These are phyloP conservation scores for Popillia japonica DNA, from an alignment of 1,140 invertebrate species.

Conservation along the genomic window DNA sequence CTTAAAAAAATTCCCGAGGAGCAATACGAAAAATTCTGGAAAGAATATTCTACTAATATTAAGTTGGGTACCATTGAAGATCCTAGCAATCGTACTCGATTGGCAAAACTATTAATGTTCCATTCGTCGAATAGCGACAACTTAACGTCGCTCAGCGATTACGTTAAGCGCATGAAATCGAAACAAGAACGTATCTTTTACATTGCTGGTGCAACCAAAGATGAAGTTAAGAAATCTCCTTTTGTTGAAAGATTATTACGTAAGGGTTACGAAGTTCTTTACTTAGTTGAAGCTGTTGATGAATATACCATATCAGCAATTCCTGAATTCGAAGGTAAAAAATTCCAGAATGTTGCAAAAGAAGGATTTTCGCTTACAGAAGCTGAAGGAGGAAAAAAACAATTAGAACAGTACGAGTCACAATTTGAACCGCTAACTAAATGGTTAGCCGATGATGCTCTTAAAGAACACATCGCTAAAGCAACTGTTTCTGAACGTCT, in stretches of 20 bases:
- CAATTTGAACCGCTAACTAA: slow-evolving; percentile 90
- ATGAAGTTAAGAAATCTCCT: slow-evolving; percentile 92
- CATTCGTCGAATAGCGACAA: slow-evolving; percentile 79
- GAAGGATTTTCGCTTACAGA: too few relatives aligned
- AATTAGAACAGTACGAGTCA: slow-evolving; percentile 80
- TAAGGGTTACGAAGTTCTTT: slow-evolving; percentile 97
- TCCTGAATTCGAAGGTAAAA: too few relatives aligned
- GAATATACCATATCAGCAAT: slow-evolving; percentile 97
- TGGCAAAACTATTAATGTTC: too few relatives aligned
- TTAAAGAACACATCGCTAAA: slow-evolving; percentile 89
- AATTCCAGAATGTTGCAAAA: too few relatives aligned
- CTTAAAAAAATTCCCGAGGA: slow-evolving; percentile 95
- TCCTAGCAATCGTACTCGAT: too few relatives aligned
- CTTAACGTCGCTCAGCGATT: slow-evolving; percentile 84
- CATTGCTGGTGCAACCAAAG: too few relatives aligned
- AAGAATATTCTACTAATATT: too few relatives aligned
- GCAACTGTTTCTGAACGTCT: too few relatives aligned
- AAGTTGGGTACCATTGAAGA: too few relatives aligned
- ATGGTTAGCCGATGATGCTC: slow-evolving; percentile 87
- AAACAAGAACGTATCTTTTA: slow-evolving; percentile 97
- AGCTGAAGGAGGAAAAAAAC: too few relatives aligned
- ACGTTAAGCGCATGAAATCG: slow-evolving; percentile 96
- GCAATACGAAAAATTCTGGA: slow-evolving; percentile 96
- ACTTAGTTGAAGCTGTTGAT: slow-evolving; percentile 95
- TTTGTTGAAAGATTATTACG: slow-evolving; percentile 94